phyloP scores from a whole-genome alignment of 2,888 invertebrate species.

The Eueremaeus valkanovi region DNA sequence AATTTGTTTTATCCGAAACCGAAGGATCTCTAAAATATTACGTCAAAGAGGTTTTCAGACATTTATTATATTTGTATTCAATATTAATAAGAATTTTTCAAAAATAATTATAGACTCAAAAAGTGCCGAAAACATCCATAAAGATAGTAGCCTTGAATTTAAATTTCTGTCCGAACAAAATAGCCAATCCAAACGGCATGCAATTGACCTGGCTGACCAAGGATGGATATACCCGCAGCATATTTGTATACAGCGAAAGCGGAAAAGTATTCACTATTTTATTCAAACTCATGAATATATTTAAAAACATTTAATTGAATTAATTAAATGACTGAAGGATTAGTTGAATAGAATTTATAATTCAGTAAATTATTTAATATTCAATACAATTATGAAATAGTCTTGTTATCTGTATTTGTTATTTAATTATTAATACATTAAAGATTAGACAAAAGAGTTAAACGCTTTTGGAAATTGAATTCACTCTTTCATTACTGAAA shows the following conservation, averaged over 20 bases:
- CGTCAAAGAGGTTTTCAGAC: slow-evolving; percentile 56
- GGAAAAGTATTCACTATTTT: slow-evolving; percentile 59
- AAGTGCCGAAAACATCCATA: slow-evolving; percentile 76
- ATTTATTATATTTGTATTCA: too few species aligned
- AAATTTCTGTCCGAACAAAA: slow-evolving; percentile 76
- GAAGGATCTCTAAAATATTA: slow-evolving; percentile 71
- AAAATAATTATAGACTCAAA: slow-evolving; percentile 51
- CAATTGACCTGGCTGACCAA: slow-evolving; percentile 80
- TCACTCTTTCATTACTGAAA: slow-evolving; percentile 16
- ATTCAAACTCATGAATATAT: background rate
- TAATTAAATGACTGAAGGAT: background rate
- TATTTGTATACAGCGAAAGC: slow-evolving; percentile 80
- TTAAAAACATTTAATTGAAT: too few species aligned
- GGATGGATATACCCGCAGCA: slow-evolving; percentile 77
- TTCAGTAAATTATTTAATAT: background rate
- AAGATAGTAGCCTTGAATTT: slow-evolving; percentile 77
- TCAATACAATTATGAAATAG: background rate
- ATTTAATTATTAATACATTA: too few species aligned
- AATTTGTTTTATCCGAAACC: slow-evolving; percentile 73
- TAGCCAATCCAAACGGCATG: slow-evolving; percentile 71
- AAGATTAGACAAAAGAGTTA: too few species aligned
- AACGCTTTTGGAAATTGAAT: background rate
- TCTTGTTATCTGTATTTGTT: background rate
- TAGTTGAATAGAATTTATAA: background rate
- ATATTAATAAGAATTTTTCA: background rate